Base-by-base conservation (phyloP, 92 coral and sea anemone species). In the Chrysogorgia sp. region DNA sequence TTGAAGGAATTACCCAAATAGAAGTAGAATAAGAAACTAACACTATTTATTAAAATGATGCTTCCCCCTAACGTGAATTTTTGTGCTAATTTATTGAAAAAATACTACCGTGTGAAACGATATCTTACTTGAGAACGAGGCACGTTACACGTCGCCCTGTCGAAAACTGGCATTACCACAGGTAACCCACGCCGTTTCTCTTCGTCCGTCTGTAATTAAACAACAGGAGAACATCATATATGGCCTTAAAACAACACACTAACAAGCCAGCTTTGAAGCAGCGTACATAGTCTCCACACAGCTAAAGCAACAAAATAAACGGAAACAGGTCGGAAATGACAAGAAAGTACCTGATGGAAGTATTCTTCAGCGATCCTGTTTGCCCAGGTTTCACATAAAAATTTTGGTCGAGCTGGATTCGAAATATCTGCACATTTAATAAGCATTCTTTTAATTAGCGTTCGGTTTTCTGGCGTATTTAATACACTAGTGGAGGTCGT, bases 151-250 rank as follows among this genome's bases (percentile, higher is more conserved):
- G 98, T 94, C 41, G 86, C 87, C 25, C 92, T 84, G 85, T 94
- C 98, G 77, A 94, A 94, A 28, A 94, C 98, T 28, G 98, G 98
- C 98, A 94, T 94, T 20, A 94, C 98, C 45, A 94, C 98, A 21
- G 98, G 98, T 23, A 94, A 79, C 9, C 98, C 98, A 35, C 97
- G 81, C 68, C 81, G 79, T 74, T 94, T 94, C 76, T 94, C 98
- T 66, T 94, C 98, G 34, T 94, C 98, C 22, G 98, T 94, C 98
- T 94, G 8, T 40, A 63, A 29, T 55, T n/a, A n/a, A n/a, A 58
- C 2, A 69, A 34, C 5, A 43, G 22, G 5, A 32, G 26, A 50
- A 28, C 45, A 77, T 8, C 9, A 34, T 30, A 21, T 26, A n/a
- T n/a, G n/a, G n/a, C n/a, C n/a, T n/a, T n/a, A n/a, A n/a, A n/a